phyloP scores from a whole-genome alignment of 1,140 invertebrate species.

The Pachypsylla venusta region DNA sequence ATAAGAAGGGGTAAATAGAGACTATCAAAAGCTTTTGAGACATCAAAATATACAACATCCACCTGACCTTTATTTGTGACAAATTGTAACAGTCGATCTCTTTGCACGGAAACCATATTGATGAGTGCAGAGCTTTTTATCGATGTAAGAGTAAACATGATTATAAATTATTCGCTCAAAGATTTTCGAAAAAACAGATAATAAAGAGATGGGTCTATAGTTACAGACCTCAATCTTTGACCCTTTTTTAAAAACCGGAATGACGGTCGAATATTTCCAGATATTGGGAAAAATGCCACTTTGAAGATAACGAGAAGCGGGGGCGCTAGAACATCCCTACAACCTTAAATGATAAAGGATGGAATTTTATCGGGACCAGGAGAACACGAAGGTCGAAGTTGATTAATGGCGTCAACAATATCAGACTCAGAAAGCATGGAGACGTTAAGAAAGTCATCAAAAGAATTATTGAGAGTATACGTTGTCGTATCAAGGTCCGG shows the following conservation, averaged over 20 bases:
- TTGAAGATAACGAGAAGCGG: background rate
- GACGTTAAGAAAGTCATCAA: no score
- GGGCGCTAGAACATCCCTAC: background rate
- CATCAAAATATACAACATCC: no score
- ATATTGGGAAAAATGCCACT: background rate
- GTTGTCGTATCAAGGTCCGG: no score
- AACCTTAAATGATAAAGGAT: background rate
- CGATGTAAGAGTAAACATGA: conserved; percentile 19
- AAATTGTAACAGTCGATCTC: background rate
- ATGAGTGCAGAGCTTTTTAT: conserved; percentile 13
- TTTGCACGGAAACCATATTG: conserved; percentile 15
- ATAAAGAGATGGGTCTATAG: conserved; percentile 18
- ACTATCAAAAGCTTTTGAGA: conserved; percentile 23
- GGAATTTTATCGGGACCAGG: conserved; percentile 3
- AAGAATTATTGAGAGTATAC: no score
- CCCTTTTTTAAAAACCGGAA: conserved; percentile 3
- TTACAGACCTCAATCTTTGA: conserved; percentile 11
- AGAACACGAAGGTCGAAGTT: no score
- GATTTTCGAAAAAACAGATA: conserved; percentile 16
- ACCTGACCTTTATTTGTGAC: background rate
- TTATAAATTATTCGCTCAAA: conserved; percentile 21
- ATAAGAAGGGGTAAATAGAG: conserved; percentile 20
- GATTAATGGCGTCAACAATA: no score
- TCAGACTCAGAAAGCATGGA: no score
- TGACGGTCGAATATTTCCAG: background rate